phyloP scores from a whole-genome alignment of 2,797 vertebrate species.

The Phoxinus dragarum region DNA sequence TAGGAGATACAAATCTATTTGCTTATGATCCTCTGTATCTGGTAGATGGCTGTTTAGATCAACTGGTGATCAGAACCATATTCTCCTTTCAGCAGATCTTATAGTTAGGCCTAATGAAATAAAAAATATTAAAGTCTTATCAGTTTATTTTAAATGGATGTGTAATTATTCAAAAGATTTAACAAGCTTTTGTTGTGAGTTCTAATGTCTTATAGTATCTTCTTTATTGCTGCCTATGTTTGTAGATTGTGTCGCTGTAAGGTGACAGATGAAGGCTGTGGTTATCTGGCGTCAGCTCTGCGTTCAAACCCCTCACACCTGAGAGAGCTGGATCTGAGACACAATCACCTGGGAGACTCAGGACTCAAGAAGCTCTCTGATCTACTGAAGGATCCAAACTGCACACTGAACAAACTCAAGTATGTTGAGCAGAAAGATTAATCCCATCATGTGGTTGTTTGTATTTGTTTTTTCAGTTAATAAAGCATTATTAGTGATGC shows the following conservation, averaged over 20 bases:
- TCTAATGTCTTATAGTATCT: background rate
- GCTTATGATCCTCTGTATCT: background rate
- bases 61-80: background rate
- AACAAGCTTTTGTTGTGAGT: background rate
- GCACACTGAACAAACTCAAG: background rate
- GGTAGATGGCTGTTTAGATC: no score
- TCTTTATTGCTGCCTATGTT: background rate
- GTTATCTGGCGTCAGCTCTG: background rate
- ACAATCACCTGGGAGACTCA: background rate
- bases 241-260: fast-evolving
- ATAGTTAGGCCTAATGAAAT: no score
- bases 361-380: background rate
- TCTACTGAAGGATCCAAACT: background rate
- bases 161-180: background rate
- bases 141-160: no score
- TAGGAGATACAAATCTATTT: background rate
- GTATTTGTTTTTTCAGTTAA: no score
- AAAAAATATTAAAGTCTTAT: no score
- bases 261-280: background rate
- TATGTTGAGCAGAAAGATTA: background rate
- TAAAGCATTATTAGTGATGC: no score
- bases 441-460: background rate
- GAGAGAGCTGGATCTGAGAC: background rate
- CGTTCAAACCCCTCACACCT: background rate
- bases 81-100: background rate